These are phyloP conservation scores for Lasioglossum pauxillum DNA, from an alignment of 2,888 invertebrate genomes.

Conservation along the genomic window DNA sequence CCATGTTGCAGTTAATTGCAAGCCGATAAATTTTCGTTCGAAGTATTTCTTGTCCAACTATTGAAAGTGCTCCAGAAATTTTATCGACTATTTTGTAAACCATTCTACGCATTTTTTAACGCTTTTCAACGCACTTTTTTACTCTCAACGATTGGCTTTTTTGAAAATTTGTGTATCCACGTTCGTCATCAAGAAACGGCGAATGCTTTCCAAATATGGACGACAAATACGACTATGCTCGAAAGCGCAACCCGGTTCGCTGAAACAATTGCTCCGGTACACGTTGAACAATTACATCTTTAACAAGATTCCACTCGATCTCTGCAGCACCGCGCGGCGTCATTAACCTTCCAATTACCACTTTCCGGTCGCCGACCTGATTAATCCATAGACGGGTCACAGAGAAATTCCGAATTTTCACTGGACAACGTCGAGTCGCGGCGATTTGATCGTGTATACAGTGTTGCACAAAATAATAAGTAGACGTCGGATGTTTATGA, in stretches of 20 bases:
- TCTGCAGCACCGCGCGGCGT: constrained; percentile 18
- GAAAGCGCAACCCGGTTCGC: not conserved
- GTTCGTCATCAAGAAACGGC: not conserved
- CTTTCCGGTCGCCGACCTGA: not conserved
- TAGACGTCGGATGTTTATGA: too few species aligned
- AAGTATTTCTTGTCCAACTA: not conserved
- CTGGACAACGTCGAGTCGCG: not conserved
- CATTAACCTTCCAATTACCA: constrained; percentile 45
- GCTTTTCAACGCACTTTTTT: too few species aligned
- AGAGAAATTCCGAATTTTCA: constrained; percentile 33
- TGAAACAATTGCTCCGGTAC: not conserved
- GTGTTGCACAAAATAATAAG: too few species aligned
- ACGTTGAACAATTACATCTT: constrained; percentile 10
- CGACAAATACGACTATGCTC: not conserved
- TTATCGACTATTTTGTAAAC: not conserved
- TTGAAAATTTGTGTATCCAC: not conserved
- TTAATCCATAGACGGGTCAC: constrained; percentile 19
- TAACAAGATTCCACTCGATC: constrained; percentile 26
- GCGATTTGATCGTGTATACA: not conserved
- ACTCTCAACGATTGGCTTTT: not conserved
- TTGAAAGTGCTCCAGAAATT: not conserved
- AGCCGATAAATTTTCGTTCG: too few species aligned
- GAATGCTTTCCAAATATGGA: not conserved
- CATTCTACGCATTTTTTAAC: not conserved
- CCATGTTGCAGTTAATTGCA: too few species aligned